A percentile compares a stretch with the other conserved stretches of the same genome.
Conservation (phyloP, 1,140 invertebrate species). For the Vanessa tameamea region DNA sequence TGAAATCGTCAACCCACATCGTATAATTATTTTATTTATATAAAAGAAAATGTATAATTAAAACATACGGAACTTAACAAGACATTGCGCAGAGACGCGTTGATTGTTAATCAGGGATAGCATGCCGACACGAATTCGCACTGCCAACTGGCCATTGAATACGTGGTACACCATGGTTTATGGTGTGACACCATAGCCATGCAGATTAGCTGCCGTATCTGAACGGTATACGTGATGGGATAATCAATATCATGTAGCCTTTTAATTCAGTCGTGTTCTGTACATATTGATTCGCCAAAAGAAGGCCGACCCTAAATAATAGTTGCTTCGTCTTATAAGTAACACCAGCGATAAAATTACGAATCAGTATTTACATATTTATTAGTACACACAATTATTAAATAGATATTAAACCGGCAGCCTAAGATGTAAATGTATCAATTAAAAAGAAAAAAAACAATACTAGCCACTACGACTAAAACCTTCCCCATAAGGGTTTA, state of each 20-base stretch:
- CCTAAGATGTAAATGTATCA: no score
- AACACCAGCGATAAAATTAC: neutral
- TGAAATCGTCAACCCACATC: neutral
- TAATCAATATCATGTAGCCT: slow-evolving; percentile 14
- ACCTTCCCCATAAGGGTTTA: no score
- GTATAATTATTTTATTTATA: neutral
- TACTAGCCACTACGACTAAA: no score
- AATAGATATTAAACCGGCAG: no score
- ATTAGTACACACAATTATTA: no score
- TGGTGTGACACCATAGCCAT: slow-evolving; percentile 30
- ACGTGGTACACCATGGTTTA: slow-evolving; percentile 28
- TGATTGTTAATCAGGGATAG: slow-evolving; percentile 16
- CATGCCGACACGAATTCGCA: slow-evolving; percentile 18
- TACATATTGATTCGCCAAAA: slow-evolving; percentile 13
- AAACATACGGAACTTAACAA: neutral
- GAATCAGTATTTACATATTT: no score
- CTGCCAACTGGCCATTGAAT: slow-evolving; percentile 17
- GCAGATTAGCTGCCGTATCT: slow-evolving; percentile 32
- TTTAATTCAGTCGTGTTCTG: slow-evolving; percentile 15
- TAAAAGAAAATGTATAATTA: slow-evolving; percentile 6
- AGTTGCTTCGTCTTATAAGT: neutral
- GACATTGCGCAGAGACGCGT: neutral
- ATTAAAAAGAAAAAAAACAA: no score
- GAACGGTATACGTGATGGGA: slow-evolving; percentile 28
- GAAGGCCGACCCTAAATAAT: slow-evolving; percentile 1